Evolutionary conservation across 1,140 invertebrate genomes (phyloP).

Genomic region (Oncopodura yosiiana): DNA sequence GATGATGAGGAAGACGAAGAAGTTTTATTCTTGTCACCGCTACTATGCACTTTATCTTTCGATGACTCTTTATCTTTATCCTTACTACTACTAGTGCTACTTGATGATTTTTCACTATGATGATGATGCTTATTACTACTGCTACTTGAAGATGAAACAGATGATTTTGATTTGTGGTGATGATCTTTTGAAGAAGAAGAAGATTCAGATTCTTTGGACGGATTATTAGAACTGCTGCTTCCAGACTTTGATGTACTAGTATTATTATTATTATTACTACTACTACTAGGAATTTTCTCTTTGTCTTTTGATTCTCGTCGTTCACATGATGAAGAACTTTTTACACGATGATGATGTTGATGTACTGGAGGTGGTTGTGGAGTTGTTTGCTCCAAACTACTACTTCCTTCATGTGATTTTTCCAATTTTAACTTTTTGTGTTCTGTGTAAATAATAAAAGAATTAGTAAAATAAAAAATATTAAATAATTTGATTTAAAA

Average conservation of each 20-base stretch:
- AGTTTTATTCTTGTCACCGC: constrained; percentile 5
- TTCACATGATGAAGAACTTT: background rate
- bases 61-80: constrained; percentile 13
- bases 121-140: constrained; percentile 28
- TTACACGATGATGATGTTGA: background rate
- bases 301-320: background rate
- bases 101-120: constrained; percentile 9
- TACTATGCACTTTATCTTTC: background rate
- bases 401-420: constrained; percentile 5
- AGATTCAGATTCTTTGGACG: no score
- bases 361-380: no score
- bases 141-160: no score
- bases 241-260: constrained; percentile 7
- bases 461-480: constrained; percentile 10
- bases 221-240: no score
- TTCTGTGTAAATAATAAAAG: background rate
- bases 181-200: no score
- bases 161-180: constrained; percentile 32
- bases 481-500: background rate
- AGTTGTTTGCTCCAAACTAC: background rate
- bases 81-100: background rate
- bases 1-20: constrained; percentile 18
- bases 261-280: background rate
- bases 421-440: constrained; percentile 16
- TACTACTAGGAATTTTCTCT: background rate